Evolutionary conservation across 2,888 invertebrate species (phyloP), one percentile per base, ranked within the genome.

Genomic region (Gibbula magus): DNA sequence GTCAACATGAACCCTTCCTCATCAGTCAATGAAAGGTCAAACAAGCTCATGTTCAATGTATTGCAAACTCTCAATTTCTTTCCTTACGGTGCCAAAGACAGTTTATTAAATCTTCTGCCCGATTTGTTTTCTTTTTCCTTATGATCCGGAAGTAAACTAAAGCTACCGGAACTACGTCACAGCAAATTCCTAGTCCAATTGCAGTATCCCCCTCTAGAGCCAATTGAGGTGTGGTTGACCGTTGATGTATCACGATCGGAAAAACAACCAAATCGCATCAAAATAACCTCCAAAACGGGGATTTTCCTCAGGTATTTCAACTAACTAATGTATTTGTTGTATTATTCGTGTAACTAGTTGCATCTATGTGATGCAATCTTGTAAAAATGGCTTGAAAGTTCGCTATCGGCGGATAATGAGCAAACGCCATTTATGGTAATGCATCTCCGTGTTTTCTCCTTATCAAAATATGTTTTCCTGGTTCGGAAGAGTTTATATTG

Each of bases 171-270:
- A 61, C 52, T 61, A 81, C 80, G 82, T 82, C 81, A 80, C 82
- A 76, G 75, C 32, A 79, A 78, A 75, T 81, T 79, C 79, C 79
- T 78, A 56, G 39, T 77, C 77, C 83, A 86, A 84, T 87, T 85
- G 80, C 81, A 75, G 77, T 83, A 87, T 81, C 89, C 87, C 89
- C 87, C 90, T 89, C 87, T 88, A 84, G 82, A 77, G 39, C 78
- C 80, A 80, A 88, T 87, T 89, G 88, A 89, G 89, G 89, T 89
- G 90, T 89, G 89, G 89, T 86, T 87, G 81, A 84, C 85, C 85
- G 81, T 86, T 86, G 86, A 83, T 82, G 70, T 70, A 70, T 70
- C 70, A 70, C 70, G 70, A 70, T 39, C 32, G 70, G 70, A 32
- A 70, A 70, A 70, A 70, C 32, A 20, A 70, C 70, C 29, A 39